A percentile compares a stretch with the other conserved stretches of the same genome.
These are phyloP conservation scores for Drosophila punjabiensis DNA, from an alignment of 1,140 invertebrate genomes.

Conservation along the genomic window DNA sequence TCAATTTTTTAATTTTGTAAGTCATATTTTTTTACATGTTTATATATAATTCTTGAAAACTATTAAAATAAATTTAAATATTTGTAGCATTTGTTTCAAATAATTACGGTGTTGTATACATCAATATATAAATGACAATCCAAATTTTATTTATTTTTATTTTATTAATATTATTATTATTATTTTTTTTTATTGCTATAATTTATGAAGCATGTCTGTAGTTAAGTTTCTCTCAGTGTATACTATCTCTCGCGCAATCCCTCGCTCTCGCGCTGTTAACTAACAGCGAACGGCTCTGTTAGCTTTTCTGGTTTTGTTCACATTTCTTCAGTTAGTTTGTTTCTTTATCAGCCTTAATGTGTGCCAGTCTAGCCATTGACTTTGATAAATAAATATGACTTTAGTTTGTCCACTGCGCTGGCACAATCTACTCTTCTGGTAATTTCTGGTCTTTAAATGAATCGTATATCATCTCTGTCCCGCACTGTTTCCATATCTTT, in stretches of 20 bases:
- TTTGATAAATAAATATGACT: slow-evolving; percentile 55
- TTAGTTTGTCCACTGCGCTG: slow-evolving; percentile 13
- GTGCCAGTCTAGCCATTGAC: slow-evolving; percentile 37
- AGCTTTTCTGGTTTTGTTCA: slow-evolving; percentile 1
- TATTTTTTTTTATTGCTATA: neutral
- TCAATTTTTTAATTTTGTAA: no score
- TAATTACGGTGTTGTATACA: no score
- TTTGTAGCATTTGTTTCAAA: no score
- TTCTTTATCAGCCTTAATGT: slow-evolving; percentile 27
- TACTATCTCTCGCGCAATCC: slow-evolving; percentile 4
- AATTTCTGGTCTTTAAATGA: slow-evolving; percentile 8
- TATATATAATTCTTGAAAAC: no score
- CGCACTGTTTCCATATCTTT: neutral
- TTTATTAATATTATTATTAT: neutral
- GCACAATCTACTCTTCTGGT: slow-evolving; percentile 14
- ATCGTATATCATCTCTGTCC: neutral
- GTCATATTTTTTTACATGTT: no score
- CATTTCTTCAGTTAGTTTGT: slow-evolving; percentile 1
- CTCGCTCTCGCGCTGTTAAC: slow-evolving; percentile 33
- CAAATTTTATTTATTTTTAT: neutral
- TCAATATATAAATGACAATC: no score
- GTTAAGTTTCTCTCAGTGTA: neutral
- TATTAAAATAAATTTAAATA: no score
- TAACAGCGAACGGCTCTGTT: slow-evolving; percentile 26
- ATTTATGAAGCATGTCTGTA: neutral